Conservation (phyloP, 2,888 invertebrate species). For the Halictus ligatus region DNA sequence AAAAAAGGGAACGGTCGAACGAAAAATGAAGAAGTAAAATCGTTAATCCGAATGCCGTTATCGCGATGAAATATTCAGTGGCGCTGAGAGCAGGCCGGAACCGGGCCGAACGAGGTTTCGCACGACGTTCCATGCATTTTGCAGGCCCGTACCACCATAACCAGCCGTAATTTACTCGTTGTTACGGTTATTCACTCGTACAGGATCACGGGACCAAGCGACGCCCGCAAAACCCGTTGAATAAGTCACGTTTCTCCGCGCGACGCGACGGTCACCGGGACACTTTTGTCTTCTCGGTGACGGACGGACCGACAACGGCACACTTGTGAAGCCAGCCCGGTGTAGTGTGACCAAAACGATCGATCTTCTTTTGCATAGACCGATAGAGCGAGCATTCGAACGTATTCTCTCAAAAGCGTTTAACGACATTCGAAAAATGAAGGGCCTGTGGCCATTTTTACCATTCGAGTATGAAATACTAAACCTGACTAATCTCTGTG, state of each 20-base stretch:
- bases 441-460: not conserved
- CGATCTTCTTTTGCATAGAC: not conserved
- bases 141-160: not conserved
- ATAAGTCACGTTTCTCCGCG: not conserved
- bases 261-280: not conserved
- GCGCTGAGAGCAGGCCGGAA: not conserved
- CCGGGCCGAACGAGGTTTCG: not conserved
- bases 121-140: slow-evolving; percentile 16
- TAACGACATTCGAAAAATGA: not conserved
- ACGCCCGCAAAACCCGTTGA: not conserved
- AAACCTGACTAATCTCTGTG: too few species aligned
- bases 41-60: slow-evolving; percentile 37
- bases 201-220: not conserved
- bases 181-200: slow-evolving; percentile 31
- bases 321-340: not conserved
- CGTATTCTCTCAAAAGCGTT: not conserved
- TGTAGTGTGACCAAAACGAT: not conserved
- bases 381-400: not conserved
- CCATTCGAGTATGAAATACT: too few species aligned
- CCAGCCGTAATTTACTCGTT: slow-evolving; percentile 20
- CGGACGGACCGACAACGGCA: not conserved
- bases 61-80: slow-evolving; percentile 38
- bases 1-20: not conserved
- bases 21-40: not conserved
- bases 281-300: not conserved